Conservation (phyloP, 2,113 vertebrate genomes). For the Mus spicilegus region DNA sequence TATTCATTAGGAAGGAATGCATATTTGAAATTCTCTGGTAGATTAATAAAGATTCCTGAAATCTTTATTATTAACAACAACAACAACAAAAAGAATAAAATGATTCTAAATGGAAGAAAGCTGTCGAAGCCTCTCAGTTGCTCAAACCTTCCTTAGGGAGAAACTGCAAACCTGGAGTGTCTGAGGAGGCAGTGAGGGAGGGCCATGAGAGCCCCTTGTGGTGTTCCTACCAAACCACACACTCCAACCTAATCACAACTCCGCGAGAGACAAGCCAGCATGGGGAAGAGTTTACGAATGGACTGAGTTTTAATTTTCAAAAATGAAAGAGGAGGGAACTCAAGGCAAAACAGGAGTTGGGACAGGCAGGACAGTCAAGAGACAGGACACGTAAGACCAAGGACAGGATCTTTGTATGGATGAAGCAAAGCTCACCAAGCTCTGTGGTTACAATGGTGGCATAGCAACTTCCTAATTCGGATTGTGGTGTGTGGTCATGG, state of each 20-base stretch:
- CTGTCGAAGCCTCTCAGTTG: neutral
- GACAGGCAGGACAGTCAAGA: neutral
- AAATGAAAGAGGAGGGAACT: neutral
- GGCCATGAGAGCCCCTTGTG: neutral
- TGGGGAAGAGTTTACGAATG: neutral
- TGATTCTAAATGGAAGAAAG: neutral
- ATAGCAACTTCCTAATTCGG: neutral
- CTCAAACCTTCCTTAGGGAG: neutral
- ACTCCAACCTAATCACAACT: neutral
- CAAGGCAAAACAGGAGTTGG: neutral
- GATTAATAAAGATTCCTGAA: neutral
- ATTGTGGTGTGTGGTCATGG: neutral
- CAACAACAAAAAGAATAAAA: neutral
- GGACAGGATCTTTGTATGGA: neutral
- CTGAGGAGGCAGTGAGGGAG: neutral
- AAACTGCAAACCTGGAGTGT: neutral
- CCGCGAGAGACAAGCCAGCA: neutral
- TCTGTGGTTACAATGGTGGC: accelerated
- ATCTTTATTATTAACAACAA: neutral
- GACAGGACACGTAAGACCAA: neutral
- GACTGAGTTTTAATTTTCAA: neutral
- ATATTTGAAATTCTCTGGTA: neutral
- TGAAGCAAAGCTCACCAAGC: neutral
- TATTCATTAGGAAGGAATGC: neutral
- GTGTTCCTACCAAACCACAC: neutral